These are phyloP conservation scores for Tragulus kanchil DNA, from an alignment of 2,113 vertebrate genomes.

Conservation along the genomic window DNA sequence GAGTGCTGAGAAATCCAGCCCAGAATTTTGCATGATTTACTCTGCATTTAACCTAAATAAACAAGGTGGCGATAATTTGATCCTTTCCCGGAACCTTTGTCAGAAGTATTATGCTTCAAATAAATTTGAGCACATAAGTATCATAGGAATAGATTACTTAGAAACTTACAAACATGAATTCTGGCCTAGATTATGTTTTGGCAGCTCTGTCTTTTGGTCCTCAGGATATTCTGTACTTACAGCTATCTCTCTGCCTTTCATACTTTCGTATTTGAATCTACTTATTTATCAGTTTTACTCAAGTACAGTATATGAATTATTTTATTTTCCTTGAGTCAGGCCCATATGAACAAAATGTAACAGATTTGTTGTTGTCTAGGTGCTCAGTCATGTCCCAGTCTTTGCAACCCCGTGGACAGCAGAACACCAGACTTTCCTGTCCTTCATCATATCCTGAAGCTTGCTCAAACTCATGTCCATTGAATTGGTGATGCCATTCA, in stretches of 20 bases:
- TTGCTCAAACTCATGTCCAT: too few relatives aligned
- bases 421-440: too few relatives aligned
- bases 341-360: neutral
- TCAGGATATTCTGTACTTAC: neutral
- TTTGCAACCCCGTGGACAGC: too few relatives aligned
- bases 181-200: neutral
- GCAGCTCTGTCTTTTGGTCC: neutral
- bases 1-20: too few relatives aligned
- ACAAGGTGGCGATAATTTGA: too few relatives aligned
- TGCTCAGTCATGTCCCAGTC: too few relatives aligned
- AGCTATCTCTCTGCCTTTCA: neutral
- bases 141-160: slow-evolving; percentile 1
- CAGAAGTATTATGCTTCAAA: neutral
- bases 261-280: neutral
- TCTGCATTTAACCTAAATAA: too few relatives aligned
- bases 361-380: too few relatives aligned
- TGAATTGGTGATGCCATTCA: too few relatives aligned
- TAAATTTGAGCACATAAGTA: neutral
- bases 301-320: neutral
- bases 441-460: too few relatives aligned
- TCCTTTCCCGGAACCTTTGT: too few relatives aligned
- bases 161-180: neutral
- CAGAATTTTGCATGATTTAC: too few relatives aligned
- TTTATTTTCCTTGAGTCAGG: neutral
- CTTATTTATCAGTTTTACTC: neutral